phyloP scores from a whole-genome alignment of 2,113 vertebrate species.

The Campylomormyrus numenius region DNA sequence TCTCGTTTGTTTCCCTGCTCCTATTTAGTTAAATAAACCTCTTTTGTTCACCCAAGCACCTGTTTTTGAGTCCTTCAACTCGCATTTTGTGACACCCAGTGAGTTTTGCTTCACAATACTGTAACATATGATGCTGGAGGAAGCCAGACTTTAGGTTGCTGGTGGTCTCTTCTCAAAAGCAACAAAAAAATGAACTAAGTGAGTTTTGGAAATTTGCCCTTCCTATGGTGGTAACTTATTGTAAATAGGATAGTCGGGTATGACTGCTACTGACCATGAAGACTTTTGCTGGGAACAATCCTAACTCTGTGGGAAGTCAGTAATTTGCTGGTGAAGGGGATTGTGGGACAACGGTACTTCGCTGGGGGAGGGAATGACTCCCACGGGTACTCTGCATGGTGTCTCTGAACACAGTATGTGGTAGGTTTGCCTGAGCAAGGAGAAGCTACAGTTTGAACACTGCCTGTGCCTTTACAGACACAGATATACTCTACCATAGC shows the following conservation, averaged over 20 bases:
- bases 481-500: background rate
- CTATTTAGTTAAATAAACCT: background rate
- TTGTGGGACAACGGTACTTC: background rate
- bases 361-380: background rate
- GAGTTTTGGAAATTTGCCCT: background rate
- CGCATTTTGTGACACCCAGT: background rate
- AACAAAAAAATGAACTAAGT: background rate
- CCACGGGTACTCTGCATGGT: background rate
- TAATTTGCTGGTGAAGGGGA: background rate
- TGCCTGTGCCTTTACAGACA: background rate
- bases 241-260: background rate
- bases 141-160: background rate
- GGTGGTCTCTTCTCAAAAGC: background rate
- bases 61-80: background rate
- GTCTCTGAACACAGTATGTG: background rate
- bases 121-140: background rate
- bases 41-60: background rate
- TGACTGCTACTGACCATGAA: background rate
- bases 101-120: background rate
- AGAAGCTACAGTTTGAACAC: background rate
- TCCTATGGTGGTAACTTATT: background rate
- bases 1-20: background rate
- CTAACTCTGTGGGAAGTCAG: background rate
- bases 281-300: background rate
- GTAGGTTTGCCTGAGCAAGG: background rate